phyloP scores from a whole-genome alignment of 2,113 vertebrate species.

The Dicentrarchus labrax region DNA sequence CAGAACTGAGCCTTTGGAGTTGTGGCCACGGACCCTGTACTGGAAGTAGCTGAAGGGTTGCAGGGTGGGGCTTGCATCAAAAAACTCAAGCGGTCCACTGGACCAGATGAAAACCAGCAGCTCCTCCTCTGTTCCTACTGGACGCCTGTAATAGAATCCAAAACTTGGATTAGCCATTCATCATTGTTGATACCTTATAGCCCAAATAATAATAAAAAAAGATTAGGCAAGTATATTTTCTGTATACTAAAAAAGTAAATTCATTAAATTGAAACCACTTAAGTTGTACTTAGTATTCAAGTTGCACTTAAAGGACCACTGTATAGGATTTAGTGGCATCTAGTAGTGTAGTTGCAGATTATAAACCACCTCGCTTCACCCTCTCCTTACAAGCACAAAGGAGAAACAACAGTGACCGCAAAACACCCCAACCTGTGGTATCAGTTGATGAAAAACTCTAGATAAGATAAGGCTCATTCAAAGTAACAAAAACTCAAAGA shows the following conservation, averaged over 20 bases:
- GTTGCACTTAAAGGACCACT: too few species aligned
- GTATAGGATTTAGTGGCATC: too few species aligned
- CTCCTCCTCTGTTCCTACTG: slow-evolving; percentile 83
- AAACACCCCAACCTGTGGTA: too few species aligned
- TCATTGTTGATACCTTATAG: neutral
- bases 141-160: slow-evolving; percentile 81
- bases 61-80: slow-evolving; percentile 84
- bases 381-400: too few species aligned
- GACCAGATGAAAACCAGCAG: slow-evolving; percentile 90
- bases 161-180: slow-evolving; percentile 1
- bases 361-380: too few species aligned
- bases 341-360: too few species aligned
- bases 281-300: neutral
- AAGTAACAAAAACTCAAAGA: too few species aligned
- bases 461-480: too few species aligned
- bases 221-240: neutral
- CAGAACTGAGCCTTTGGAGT: slow-evolving; percentile 86
- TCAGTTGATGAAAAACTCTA: too few species aligned
- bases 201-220: neutral
- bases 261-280: neutral
- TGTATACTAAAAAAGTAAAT: neutral
- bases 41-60: slow-evolving; percentile 89
- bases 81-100: slow-evolving; percentile 88
- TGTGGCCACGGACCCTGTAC: slow-evolving; percentile 86
- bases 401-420: too few species aligned